Conservation (phyloP, 2,113 vertebrate genomes). For the Lepus europaeus region DNA sequence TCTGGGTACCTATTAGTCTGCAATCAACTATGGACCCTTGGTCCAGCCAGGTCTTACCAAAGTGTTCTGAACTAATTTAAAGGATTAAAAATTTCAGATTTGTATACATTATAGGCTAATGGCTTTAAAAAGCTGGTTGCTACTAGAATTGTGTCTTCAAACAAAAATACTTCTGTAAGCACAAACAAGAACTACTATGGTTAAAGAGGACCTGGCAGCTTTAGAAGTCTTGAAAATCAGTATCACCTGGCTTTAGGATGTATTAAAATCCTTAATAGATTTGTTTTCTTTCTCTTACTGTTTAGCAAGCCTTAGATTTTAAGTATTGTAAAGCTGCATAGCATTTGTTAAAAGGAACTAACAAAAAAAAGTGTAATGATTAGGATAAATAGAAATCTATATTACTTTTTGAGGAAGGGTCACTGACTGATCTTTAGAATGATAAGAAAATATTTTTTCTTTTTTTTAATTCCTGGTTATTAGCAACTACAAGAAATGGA, state of each 20-base stretch:
- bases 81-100: not conserved
- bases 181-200: not conserved
- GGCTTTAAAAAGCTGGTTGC: not conserved
- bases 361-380: constrained; percentile 6
- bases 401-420: not conserved
- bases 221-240: not conserved
- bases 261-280: not conserved
- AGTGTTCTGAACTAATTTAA: constrained; percentile 49
- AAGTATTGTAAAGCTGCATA: constrained; percentile 22
- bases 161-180: not conserved
- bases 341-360: constrained; percentile 31
- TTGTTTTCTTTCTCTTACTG: not conserved
- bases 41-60: not conserved
- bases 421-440: constrained; percentile 59
- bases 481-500: constrained; percentile 99
- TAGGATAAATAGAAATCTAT: constrained; percentile 4
- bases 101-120: not conserved
- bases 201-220: not conserved
- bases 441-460: constrained; percentile 64
- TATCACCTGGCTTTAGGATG: constrained; percentile 27
- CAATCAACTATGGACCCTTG: not conserved
- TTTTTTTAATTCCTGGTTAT: constrained; percentile 65
- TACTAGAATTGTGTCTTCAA: constrained; percentile 48
- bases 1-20: constrained; percentile 8
- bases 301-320: constrained; percentile 9